These are phyloP conservation scores for Parthenolecanium corni DNA, from an alignment of 2,888 invertebrate species.

Conservation along the genomic window DNA sequence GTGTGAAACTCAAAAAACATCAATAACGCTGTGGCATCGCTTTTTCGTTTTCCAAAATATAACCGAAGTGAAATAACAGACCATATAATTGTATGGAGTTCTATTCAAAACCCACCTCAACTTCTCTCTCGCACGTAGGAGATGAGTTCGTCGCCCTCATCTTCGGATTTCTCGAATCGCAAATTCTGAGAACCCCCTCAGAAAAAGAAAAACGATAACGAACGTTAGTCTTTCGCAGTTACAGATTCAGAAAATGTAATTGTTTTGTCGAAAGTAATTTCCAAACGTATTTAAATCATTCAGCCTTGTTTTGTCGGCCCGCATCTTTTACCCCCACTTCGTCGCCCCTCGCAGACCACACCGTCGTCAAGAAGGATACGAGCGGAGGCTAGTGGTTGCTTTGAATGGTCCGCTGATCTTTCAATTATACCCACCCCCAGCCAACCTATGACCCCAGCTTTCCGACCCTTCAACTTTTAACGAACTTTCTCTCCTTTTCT, in stretches of 20 bases:
- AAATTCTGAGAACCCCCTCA: no score
- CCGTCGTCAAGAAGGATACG: no score
- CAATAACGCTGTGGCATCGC: no score
- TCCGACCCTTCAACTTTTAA: conserved; percentile 26
- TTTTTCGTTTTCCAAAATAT: no score
- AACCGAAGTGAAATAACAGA: no score
- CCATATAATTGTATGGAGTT: no score
- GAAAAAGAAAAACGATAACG: not conserved
- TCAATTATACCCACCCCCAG: conserved; percentile 20
- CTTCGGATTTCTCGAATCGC: no score
- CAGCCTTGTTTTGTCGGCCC: conserved; percentile 23
- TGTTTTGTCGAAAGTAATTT: conserved; percentile 26
- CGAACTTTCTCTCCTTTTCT: conserved; percentile 27
- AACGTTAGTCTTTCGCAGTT: conserved; percentile 25
- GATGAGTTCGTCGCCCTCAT: no score
- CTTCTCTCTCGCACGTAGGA: no score
- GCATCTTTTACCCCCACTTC: conserved; percentile 15
- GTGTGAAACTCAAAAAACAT: no score
- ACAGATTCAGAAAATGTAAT: conserved; percentile 25
- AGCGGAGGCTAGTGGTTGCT: conserved; percentile 4
- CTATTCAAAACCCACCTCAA: no score
- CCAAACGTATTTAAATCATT: conserved; percentile 24
- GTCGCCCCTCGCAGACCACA: not conserved
- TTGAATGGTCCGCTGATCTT: conserved; percentile 25
- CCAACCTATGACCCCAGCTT: conserved; percentile 1